Evolutionary conservation across 2,797 vertebrate species (phyloP).

Genomic region (Sebastes melanostomus): DNA sequence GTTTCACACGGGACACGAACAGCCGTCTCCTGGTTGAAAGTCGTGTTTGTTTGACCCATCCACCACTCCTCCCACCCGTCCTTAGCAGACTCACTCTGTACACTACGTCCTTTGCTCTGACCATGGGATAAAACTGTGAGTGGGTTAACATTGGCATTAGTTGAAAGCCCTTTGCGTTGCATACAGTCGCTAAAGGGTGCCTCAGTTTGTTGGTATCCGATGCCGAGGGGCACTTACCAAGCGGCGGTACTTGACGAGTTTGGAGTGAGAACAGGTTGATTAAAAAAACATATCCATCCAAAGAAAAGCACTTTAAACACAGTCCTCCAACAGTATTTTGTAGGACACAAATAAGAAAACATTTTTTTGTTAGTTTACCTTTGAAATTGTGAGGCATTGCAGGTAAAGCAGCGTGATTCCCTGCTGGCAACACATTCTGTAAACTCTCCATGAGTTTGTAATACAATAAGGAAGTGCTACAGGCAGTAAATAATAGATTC

Average conservation of each 20-base stretch:
- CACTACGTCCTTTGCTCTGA: background rate
- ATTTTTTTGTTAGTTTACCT: background rate
- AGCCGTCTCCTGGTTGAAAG: background rate
- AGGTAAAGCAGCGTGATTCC: background rate
- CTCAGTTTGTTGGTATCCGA: background rate
- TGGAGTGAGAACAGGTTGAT: background rate
- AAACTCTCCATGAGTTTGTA: slow-evolving; percentile 4
- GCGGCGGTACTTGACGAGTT: background rate
- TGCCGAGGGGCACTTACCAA: background rate
- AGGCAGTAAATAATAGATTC: slow-evolving; percentile 45
- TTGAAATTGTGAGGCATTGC: background rate
- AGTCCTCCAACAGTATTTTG: background rate
- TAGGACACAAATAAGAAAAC: background rate
- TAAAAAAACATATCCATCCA: background rate
- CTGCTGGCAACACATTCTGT: slow-evolving; percentile 15
- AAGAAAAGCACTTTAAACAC: background rate
- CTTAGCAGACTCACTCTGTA: accelerated
- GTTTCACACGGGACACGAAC: too few relatives aligned
- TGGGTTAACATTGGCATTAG: background rate
- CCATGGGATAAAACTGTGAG: background rate
- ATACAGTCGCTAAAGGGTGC: background rate
- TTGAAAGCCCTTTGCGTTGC: background rate
- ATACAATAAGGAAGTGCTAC: slow-evolving; percentile 38
- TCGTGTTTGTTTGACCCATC: background rate
- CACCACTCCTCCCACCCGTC: background rate